Evolutionary conservation across 2,888 invertebrate genomes (phyloP).

Genomic region (Mythimna ferrago): DNA sequence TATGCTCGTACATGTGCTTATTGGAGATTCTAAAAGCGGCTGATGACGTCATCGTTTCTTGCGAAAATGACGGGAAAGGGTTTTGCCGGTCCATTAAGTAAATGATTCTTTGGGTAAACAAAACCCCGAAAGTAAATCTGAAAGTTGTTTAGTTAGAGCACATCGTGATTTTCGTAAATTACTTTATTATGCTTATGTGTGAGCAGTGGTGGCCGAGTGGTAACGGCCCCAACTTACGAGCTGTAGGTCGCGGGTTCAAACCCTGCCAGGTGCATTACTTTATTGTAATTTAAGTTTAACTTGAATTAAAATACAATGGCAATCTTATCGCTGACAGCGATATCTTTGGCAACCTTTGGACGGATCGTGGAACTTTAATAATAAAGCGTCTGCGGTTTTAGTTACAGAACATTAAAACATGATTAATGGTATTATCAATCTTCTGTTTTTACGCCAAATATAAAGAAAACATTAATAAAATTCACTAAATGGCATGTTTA

Average conservation of each 20-base stretch:
- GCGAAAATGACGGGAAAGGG: constrained; percentile 30
- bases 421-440: neutral
- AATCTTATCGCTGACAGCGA: too few relatives aligned
- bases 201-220: too few relatives aligned
- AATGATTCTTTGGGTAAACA: constrained; percentile 50
- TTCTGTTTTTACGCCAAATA: neutral
- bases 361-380: too few relatives aligned
- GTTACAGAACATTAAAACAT: neutral
- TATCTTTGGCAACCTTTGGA: too few relatives aligned
- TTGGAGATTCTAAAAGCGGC: constrained; percentile 21
- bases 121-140: constrained; percentile 27
- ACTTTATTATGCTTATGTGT: constrained; percentile 11
- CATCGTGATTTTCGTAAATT: constrained; percentile 20
- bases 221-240: too few relatives aligned
- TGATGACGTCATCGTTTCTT: constrained; percentile 51
- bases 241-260: too few relatives aligned
- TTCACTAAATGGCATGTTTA: constrained; percentile 10
- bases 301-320: too few relatives aligned
- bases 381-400: too few relatives aligned
- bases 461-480: neutral
- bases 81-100: constrained; percentile 49
- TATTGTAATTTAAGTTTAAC: too few relatives aligned
- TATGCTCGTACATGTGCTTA: constrained; percentile 23
- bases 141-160: constrained; percentile 32
- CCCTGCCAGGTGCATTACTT: too few relatives aligned